Evolutionary conservation across 2,113 vertebrate genomes (phyloP), one percentile per base, ranked within the genome.

Genomic region (Columba livia): DNA sequence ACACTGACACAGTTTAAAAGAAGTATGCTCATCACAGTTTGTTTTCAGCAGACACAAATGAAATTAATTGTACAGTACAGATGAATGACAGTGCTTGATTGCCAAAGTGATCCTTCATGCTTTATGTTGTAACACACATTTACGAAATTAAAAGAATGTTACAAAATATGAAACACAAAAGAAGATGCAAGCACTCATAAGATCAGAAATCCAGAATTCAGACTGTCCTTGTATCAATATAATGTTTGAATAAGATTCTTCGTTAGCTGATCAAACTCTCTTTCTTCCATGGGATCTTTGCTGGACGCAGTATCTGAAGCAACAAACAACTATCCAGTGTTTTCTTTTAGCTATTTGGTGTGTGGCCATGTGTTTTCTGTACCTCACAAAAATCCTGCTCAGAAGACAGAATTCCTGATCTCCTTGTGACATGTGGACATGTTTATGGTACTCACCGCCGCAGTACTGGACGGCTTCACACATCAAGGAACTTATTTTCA

Each of bases 21-120:
- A 74, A 83, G 69, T 72, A 21, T 51, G 34, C 51, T 69, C 72
- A 50, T 80, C 53, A 31, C 6, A 5, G 71, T 73, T 94, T 56
- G 71, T 96, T 94, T 97, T 95, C 84, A 93, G 64, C 64, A 96
- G 93, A 80, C 48, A 54, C 53, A 90, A 93, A 84, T 89, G 72
- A 89, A 84, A 78, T 74, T 53, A 90, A 54, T 96, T 97, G 94
- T 85, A 24, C 82, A 81, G n/a, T 88, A 89, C 50, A 90, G 91
- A 96, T 64, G 89, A 95, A 92, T 67, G 77, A 87, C 84, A 78
- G 48, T 94, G 77, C 79, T 93, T 94, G 67, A 89, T 93, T 95
- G 84, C 11, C 21, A 84, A 95, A 94, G 80, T 53, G 78, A 94
- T 92, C 85, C 93, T 96, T 95, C 79, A 58, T 61, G 69, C 82